Conservation (phyloP, 2,888 invertebrate genomes). For the Petrolisthes cinctipes region DNA sequence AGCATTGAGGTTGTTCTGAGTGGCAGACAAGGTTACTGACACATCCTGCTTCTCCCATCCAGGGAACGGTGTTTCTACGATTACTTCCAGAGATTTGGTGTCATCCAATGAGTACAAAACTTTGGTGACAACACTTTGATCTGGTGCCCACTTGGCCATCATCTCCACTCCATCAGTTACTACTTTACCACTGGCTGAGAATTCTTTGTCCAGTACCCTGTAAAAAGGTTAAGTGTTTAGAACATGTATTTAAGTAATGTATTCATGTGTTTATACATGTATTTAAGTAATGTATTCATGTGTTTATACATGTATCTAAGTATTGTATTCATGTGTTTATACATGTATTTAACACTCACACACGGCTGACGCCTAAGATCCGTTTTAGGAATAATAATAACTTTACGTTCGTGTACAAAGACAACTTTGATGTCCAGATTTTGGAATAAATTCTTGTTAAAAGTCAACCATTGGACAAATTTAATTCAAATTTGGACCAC, state of each 20-base stretch:
- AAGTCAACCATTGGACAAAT: no score
- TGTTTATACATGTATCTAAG: no score
- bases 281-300: no score
- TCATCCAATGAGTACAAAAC: constrained; percentile 35
- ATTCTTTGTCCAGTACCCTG: constrained; percentile 30
- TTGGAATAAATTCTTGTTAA: no score
- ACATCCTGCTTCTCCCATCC: constrained; percentile 56
- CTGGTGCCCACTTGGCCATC: constrained; percentile 40
- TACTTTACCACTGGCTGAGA: background rate
- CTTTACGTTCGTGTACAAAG: no score
- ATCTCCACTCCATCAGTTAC: constrained; percentile 26
- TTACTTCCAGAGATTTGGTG: constrained; percentile 25
- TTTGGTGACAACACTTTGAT: constrained; percentile 26
- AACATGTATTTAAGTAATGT: background rate
- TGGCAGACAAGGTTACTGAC: constrained; percentile 25
- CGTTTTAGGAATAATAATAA: no score
- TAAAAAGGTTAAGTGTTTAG: background rate
- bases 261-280: background rate
- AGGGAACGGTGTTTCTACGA: constrained; percentile 49
- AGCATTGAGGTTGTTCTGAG: constrained; percentile 13
- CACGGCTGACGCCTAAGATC: no score
- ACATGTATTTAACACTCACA: no score
- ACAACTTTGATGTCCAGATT: no score
- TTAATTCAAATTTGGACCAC: no score
- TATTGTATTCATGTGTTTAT: no score